Conservation (phyloP, 2,113 vertebrate genomes). For the Anser brachyrhynchus region DNA sequence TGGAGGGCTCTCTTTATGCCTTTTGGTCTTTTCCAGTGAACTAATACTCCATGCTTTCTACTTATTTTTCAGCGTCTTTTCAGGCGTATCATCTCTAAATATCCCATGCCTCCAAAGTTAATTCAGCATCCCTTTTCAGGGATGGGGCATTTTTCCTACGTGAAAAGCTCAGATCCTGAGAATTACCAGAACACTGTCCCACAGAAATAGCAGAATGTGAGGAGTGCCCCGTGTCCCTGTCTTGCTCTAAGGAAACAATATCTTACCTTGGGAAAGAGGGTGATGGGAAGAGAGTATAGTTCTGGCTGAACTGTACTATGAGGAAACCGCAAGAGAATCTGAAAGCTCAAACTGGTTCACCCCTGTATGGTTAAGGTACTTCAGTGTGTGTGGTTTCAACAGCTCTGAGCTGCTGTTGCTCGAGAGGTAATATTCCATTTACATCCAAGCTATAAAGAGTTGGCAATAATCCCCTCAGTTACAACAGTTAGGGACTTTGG, state of each 20-base stretch:
- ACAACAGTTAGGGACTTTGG: background rate
- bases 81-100: background rate
- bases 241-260: background rate
- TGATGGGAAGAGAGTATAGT: background rate
- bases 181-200: background rate
- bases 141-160: background rate
- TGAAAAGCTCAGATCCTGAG: background rate
- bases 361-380: background rate
- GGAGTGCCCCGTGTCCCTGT: background rate
- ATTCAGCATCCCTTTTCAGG: background rate
- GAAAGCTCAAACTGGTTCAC: background rate
- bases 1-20: rapidly evolving
- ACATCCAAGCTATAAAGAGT: background rate
- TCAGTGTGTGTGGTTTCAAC: background rate
- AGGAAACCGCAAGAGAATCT: background rate
- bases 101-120: background rate
- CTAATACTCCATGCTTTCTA: background rate
- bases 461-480: background rate
- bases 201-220: background rate
- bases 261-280: background rate
- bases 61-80: background rate
- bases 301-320: background rate
- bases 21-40: background rate
- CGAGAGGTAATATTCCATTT: background rate
- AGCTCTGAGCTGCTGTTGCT: background rate